Conservation (phyloP, 2,797 vertebrate genomes). For the Pseudochirops corinnae region DNA sequence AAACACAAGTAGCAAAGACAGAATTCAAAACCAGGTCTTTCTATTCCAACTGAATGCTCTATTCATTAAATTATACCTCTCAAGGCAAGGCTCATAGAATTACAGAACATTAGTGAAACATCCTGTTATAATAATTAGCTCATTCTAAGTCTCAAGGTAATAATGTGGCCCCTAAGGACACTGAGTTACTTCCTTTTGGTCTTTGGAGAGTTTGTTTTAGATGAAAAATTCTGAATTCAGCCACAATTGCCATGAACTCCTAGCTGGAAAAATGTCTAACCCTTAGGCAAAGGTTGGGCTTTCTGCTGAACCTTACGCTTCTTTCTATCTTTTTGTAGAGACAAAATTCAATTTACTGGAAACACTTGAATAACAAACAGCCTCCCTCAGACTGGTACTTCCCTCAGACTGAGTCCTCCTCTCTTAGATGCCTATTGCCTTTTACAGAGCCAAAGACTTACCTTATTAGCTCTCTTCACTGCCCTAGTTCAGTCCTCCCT, state of each 20-base stretch:
- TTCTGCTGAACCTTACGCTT: not conserved
- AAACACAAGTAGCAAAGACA: not conserved
- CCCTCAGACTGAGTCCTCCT: not conserved
- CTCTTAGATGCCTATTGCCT: not conserved
- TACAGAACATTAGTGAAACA: not conserved
- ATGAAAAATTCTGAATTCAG: not conserved
- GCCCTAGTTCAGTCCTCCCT: not conserved
- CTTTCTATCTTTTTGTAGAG: not conserved
- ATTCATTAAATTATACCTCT: not conserved
- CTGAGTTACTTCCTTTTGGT: not conserved
- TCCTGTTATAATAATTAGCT: not conserved
- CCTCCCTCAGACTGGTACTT: not conserved
- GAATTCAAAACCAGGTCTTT: not conserved
- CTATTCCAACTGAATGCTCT: not conserved
- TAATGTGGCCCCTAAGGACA: not conserved
- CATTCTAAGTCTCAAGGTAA: not conserved
- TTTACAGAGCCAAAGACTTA: not conserved
- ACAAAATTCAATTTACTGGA: not conserved
- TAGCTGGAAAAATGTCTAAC: not conserved
- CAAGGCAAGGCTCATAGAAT: not conserved
- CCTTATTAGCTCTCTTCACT: not conserved
- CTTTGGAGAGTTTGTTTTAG: not conserved
- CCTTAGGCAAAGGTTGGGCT: not conserved
- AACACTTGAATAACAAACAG: not conserved
- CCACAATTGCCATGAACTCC: not conserved